These are phyloP conservation scores for Catharus fuscescens DNA, from an alignment of 2,113 vertebrate genomes.

Conservation along the genomic window DNA sequence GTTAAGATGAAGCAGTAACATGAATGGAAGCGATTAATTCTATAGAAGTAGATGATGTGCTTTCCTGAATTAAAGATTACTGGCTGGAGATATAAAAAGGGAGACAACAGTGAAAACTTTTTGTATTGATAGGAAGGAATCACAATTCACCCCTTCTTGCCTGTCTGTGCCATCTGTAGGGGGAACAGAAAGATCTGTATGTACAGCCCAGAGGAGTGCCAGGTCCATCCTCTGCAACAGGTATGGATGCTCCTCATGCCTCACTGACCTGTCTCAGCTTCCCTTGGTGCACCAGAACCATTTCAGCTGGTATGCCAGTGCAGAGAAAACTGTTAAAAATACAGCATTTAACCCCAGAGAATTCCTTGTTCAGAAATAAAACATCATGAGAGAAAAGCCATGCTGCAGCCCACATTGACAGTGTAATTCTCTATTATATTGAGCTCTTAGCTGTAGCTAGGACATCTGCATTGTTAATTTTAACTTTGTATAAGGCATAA, in stretches of 20 bases:
- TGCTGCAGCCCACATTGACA: accelerated
- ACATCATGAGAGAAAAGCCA: neutral
- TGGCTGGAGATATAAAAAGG: neutral
- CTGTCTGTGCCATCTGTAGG: neutral
- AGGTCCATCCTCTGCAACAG: neutral
- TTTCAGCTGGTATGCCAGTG: neutral
- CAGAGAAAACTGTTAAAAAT: neutral
- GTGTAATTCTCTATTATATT: neutral
- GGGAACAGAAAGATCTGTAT: neutral
- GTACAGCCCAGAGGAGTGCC: neutral
- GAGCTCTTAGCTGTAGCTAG: neutral
- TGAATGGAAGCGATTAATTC: neutral
- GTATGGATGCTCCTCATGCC: neutral
- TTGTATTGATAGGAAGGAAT: neutral
- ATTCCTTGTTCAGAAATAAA: neutral
- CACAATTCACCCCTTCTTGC: neutral
- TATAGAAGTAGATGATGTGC: neutral
- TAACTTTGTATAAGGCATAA: neutral
- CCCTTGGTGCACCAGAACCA: neutral
- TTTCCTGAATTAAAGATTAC: neutral
- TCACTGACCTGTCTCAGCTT: neutral
- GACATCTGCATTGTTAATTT: neutral
- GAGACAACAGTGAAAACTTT: neutral
- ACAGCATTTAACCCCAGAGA: neutral
- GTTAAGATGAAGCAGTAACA: neutral